A percentile compares a stretch with the other conserved stretches of the same genome.
phyloP scores from a whole-genome alignment of 2,113 vertebrate species.

The Channa maculata region DNA sequence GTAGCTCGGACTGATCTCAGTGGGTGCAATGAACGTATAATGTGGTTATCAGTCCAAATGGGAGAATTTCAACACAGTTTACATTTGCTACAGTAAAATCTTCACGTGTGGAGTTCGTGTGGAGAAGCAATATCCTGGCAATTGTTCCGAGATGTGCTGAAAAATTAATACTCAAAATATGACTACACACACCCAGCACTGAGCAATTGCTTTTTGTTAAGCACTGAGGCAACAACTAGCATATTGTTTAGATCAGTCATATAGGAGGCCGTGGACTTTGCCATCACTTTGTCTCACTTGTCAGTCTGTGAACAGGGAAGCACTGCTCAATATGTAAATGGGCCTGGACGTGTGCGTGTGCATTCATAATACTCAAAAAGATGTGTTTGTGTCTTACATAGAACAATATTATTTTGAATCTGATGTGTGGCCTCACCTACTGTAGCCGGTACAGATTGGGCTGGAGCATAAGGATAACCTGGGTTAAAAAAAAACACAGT shows the following conservation, averaged over 20 bases:
- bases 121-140: no score
- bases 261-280: neutral
- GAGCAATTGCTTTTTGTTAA: conserved; percentile 45
- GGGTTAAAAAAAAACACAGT: conserved; percentile 1
- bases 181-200: neutral
- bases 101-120: no score
- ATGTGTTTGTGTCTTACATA: neutral
- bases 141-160: no score
- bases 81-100: no score
- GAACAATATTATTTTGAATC: neutral
- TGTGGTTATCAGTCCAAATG: no score
- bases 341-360: neutral
- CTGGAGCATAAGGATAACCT: conserved; percentile 18
- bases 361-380: neutral
- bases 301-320: neutral
- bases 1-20: no score
- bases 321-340: neutral
- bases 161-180: neutral
- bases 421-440: conserved; percentile 48
- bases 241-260: conserved; percentile 30
- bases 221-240: conserved; percentile 21
- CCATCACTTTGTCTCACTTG: neutral
- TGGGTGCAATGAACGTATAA: no score
- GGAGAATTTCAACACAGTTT: no score
- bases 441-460: neutral